Conservation (phyloP, 1,140 invertebrate genomes). For the Drosophila ananassae region DNA sequence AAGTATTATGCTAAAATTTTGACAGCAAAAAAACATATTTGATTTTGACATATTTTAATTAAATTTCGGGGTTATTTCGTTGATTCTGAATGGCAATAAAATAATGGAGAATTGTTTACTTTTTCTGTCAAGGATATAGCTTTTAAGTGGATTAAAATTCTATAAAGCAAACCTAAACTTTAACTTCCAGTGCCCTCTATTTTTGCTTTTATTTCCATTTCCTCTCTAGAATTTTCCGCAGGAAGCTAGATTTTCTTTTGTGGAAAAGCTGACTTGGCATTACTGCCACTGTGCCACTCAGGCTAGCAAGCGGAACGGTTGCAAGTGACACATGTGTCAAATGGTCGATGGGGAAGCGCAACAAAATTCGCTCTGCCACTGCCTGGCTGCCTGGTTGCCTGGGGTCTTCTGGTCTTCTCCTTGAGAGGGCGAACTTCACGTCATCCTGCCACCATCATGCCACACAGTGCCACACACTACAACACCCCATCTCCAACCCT, state of each 20-base stretch:
- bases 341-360: constrained; percentile 67
- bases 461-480: not conserved
- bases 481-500: constrained; percentile 5
- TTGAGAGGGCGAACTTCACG: not conserved
- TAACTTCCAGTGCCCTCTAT: too few species aligned
- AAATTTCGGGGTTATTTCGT: not conserved
- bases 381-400: constrained; percentile 6
- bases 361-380: constrained; percentile 40
- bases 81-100: not conserved
- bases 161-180: too few species aligned
- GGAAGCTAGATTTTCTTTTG: not conserved
- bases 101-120: not conserved
- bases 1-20: not conserved
- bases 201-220: not conserved
- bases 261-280: not conserved
- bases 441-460: constrained; percentile 2
- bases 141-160: not conserved
- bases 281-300: constrained; percentile 13
- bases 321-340: constrained; percentile 81
- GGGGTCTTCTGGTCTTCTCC: not conserved
- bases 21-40: not conserved
- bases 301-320: constrained; percentile 57
- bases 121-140: not conserved
- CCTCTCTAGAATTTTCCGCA: too few species aligned
- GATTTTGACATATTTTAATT: not conserved